Evolutionary conservation across 2,113 vertebrate species (phyloP), one percentile per base, ranked within the genome.

Genomic region (Forbesichthys papilliferus): DNA sequence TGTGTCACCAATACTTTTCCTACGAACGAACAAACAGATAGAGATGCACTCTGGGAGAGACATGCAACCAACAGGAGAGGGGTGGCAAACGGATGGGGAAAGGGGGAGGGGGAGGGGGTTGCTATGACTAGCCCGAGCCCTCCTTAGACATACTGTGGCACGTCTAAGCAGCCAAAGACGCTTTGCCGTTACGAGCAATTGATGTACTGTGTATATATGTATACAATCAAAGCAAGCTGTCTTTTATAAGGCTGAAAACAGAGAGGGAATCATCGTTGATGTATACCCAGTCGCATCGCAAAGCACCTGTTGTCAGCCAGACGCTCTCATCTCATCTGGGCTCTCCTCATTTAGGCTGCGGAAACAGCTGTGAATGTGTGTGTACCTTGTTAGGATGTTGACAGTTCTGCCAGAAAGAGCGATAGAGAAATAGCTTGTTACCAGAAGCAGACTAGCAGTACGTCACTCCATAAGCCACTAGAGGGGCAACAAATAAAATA

Each of bases 1-100:
- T 52, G 69, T 87, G 83, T 80, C 85, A 87, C 78, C 78, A 81
- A 87, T 74, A 80, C 71, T 73, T 86, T 81, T 75, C 73, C 81
- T 82, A 73, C 84, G 86, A 88, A 86, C 84, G 86, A 86, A 83
- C 76, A 82, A 82, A 85, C 77, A 69, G 80, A 85, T 75, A 85
- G 65, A 84, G 81, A 88, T 82, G 77, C 70, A 65, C 68, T 73
- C 56, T 66, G 67, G 80, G 68, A 84, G 36, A 42, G 36, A 42
- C 36, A 42, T 42, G 36, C 36, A 42, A 42, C 36, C 36, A 42
- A 42, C 36, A 6, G 36, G 36, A 1, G 57, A 12, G 18, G 49
- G 55, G 55, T 16, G 9, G 55, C 13, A 14, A 14, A 5, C 16
- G 2, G 36, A 8, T 5, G 36, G 65, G 78, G 77, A 71, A 46